Conservation (phyloP, 2,113 vertebrate species). For the Arothron firmamentum region DNA sequence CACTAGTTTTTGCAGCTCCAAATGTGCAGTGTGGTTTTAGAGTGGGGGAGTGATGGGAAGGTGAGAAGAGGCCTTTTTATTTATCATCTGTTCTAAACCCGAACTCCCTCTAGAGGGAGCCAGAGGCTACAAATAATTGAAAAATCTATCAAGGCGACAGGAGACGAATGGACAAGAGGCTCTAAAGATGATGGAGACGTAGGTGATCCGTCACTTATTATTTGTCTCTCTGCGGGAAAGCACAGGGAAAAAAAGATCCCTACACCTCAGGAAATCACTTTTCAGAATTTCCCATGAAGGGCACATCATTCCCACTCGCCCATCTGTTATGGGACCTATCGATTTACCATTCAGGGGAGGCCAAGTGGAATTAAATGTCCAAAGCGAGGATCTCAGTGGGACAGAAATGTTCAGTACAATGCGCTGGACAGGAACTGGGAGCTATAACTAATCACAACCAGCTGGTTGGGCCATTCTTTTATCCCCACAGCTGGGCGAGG, state of each 20-base stretch:
- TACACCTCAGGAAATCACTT: not conserved
- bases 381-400: constrained; percentile 23
- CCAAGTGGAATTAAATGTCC: constrained; percentile 43
- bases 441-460: constrained; percentile 45
- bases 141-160: not conserved
- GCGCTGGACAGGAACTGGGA: constrained; percentile 12
- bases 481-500: constrained; percentile 27
- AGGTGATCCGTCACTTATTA: not conserved
- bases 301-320: constrained; percentile 6
- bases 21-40: not conserved
- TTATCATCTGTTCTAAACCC: constrained; percentile 8
- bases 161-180: constrained; percentile 16
- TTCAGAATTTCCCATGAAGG: constrained; percentile 13
- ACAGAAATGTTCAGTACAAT: constrained; percentile 28
- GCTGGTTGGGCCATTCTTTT: constrained; percentile 52
- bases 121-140: constrained; percentile 40
- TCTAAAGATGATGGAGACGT: constrained; percentile 3
- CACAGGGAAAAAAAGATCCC: not conserved
- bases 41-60: not conserved
- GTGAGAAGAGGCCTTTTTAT: not conserved
- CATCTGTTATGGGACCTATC: constrained; percentile 40
- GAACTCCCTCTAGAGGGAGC: constrained; percentile 60
- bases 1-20: not conserved
- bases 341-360: constrained; percentile 40
- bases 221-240: not conserved